Evolutionary conservation across 2,797 vertebrate species (phyloP).

Genomic region (Pygocentrus nattereri): DNA sequence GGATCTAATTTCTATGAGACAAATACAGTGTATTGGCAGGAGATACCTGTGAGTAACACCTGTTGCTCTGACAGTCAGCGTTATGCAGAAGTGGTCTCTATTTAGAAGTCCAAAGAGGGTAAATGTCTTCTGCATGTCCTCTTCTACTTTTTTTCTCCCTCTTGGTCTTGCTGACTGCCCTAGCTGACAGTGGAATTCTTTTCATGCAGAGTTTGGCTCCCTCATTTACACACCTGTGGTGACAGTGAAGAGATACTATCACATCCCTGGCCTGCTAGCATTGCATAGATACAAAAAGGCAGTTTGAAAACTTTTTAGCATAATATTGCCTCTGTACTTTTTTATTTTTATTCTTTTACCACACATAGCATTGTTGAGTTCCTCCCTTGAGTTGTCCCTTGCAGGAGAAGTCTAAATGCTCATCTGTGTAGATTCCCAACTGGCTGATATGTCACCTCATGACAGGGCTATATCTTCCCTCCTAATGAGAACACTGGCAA

Average conservation of each 20-base stretch:
- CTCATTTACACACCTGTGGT: not conserved
- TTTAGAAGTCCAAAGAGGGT: not conserved
- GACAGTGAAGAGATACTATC: slow-evolving; percentile 1
- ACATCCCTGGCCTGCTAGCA: not conserved
- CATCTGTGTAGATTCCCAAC: slow-evolving; percentile 62
- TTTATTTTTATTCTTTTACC: not conserved
- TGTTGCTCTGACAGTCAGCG: not conserved
- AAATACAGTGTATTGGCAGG: not conserved
- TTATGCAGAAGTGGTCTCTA: not conserved
- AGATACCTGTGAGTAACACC: not conserved
- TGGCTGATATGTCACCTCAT: slow-evolving; percentile 70
- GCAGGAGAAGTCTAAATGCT: slow-evolving; percentile 21
- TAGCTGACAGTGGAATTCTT: slow-evolving; percentile 73
- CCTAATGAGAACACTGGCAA: slow-evolving; percentile 42
- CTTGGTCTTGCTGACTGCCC: slow-evolving; percentile 41
- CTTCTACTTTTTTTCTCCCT: not conserved
- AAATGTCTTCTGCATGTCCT: not conserved
- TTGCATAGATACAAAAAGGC: not conserved
- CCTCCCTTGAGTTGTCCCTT: slow-evolving; percentile 5
- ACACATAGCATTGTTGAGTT: slow-evolving; percentile 4
- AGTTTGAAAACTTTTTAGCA: slow-evolving; percentile 1
- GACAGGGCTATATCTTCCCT: slow-evolving; percentile 67
- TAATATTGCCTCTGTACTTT: not conserved
- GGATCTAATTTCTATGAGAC: too few relatives aligned
- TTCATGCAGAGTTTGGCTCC: slow-evolving; percentile 52